Evolutionary conservation across 2,888 invertebrate genomes (phyloP).

Genomic region (Pelosia muscerda): DNA sequence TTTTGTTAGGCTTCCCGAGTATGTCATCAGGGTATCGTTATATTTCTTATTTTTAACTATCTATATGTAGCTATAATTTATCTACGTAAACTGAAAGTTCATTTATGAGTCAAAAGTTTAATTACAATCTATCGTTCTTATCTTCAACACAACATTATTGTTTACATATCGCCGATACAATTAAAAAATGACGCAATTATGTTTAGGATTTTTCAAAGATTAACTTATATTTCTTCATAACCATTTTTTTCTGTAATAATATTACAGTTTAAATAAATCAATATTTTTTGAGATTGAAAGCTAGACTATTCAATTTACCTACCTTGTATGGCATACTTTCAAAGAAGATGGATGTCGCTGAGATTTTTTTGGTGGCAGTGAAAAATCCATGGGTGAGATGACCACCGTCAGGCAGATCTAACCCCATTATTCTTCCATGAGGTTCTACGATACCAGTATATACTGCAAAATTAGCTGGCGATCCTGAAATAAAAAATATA

Average conservation of each 20-base stretch:
- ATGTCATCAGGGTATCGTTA: no score
- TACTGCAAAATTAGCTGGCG: conserved; percentile 98
- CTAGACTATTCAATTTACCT: conserved; percentile 83
- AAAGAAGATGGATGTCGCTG: conserved; percentile 98
- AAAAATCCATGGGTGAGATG: conserved; percentile 98
- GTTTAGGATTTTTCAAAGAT: background rate
- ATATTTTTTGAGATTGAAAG: background rate
- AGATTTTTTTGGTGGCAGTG: conserved; percentile 96
- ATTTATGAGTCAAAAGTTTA: background rate
- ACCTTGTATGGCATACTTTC: conserved; percentile 99
- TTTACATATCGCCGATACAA: background rate
- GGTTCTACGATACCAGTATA: conserved; percentile 96
- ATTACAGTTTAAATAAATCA: background rate
- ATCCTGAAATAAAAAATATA: conserved; percentile 83
- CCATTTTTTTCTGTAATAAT: no score
- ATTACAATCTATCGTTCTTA: background rate
- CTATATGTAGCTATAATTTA: no score
- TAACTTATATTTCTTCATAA: no score
- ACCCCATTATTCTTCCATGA: conserved; percentile 98
- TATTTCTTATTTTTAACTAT: no score
- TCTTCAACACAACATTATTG: conserved; percentile 4
- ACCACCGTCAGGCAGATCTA: conserved; percentile 98
- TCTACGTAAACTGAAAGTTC: background rate
- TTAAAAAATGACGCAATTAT: background rate
- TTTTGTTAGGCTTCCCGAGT: background rate